Evolutionary conservation across 2,888 invertebrate genomes (phyloP).

Genomic region (Eupithecia subumbrata): DNA sequence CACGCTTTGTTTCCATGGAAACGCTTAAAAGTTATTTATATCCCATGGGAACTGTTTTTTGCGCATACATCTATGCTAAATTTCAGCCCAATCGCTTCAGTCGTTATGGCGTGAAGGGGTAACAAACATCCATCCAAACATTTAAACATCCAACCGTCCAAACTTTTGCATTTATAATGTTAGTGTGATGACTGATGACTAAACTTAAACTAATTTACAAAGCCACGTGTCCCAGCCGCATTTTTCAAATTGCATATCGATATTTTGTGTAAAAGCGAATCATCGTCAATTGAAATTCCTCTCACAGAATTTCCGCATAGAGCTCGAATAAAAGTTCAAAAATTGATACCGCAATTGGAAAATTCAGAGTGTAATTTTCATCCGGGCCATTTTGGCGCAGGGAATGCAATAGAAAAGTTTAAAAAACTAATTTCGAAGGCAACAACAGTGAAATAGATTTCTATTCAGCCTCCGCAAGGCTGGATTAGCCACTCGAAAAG

Average conservation of each 20-base stretch:
- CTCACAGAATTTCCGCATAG: neutral
- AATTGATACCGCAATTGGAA: constrained; percentile 16
- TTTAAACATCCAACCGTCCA: too few relatives aligned
- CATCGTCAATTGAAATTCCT: constrained; percentile 3
- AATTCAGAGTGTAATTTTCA: constrained; percentile 22
- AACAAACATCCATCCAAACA: too few relatives aligned
- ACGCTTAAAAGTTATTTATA: too few relatives aligned
- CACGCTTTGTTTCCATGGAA: too few relatives aligned
- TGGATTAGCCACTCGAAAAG: constrained; percentile 42
- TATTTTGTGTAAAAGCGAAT: constrained; percentile 5
- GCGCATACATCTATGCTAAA: too few relatives aligned
- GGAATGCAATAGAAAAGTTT: constrained; percentile 25
- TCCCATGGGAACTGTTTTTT: too few relatives aligned
- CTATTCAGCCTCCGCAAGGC: constrained; percentile 36
- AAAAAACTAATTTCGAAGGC: constrained; percentile 27
- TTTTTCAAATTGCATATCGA: neutral
- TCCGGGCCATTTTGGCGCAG: constrained; percentile 5
- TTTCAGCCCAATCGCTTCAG: too few relatives aligned
- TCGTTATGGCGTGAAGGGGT: too few relatives aligned
- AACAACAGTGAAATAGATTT: constrained; percentile 35
- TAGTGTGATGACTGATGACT: too few relatives aligned
- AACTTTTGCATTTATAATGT: too few relatives aligned
- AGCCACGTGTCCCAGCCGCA: neutral
- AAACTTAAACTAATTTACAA: neutral
- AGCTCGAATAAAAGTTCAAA: constrained; percentile 14